Evolutionary conservation across 2,888 invertebrate genomes (phyloP), one percentile per base, ranked within the genome.

Genomic region (Catonia carolina): DNA sequence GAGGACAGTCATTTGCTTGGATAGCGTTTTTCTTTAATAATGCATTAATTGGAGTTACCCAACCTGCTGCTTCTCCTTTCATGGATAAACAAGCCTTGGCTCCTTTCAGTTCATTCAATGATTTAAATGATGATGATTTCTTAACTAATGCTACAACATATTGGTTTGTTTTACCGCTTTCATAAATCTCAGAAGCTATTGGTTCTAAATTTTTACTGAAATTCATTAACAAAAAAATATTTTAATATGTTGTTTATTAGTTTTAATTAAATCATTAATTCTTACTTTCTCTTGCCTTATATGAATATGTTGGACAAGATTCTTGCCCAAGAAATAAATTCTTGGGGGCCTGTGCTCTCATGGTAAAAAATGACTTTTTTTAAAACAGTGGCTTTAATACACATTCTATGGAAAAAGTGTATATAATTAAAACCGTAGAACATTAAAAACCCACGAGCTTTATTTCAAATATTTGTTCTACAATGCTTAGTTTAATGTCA

Each of bases 71-170:
- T 63, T 78, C 75, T 12, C 77, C 78, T 20, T 77, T 76, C 64
- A 78, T 14, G 2, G 54, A 35, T 1, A 62, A 77, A 64, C 80
- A 80, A 31, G 78, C 80, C 71, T 78, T 75, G 67, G 81, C 83
- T 6, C 82, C 84, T 68, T 75, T 75, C 63, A 85, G 72, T 59
- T 84, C 83, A 2, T 75, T 77, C 15, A 86, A 72, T 12, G 74
- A 78, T 27, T 72, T 77, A 60, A 78, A 78, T 27, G 70, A 60
- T 0, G 81, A 77, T 42, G 75, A 73, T 61, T 81, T 83, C 67
- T 78, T 81, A 0, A 86, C 77, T 0, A 85, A 81, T 2, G 83
- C 85, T 0, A 85, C 82, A 1, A 85, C 83, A 63, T 79, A 78
- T 69, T 82, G 76, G 0, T 77, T 77, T 1, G 74, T 27, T 15